Base-by-base conservation (phyloP, 2,113 vertebrate species). In the Oreochromis aureus region DNA sequence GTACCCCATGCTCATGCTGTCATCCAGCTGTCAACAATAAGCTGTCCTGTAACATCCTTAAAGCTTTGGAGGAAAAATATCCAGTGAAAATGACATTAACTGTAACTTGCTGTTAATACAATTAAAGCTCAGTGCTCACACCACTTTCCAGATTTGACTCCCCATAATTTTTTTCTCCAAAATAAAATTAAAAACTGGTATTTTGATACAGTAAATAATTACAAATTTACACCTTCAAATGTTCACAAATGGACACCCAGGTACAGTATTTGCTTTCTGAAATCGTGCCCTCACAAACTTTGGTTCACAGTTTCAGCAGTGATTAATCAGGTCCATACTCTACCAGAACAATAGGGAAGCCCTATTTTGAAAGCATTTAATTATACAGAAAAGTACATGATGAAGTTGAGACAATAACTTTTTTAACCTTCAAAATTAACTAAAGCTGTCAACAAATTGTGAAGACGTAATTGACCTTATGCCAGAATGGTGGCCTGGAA, bases 261-360 rank as follows among this genome's bases (percentile, higher is more conserved):
- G 15, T 48, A 46, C 22, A 76, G 15, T 0, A 9, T 19, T 76
- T 18, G 41, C 2, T 19, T 5, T 76, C 0, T 76, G 44, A 0
- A 76, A 18, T 18, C 39, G 0, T 2, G 5, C 1, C 8, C 6
- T 6, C 24, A 30, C 41, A 30, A 76, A 30, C 69, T 30, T 44
- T 30, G 0, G 5, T 30, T 48, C 15, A 46, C 2, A 18, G 16
- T 76, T 76, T 48, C 15, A 48, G 24, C 44, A 27, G 9, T 76
- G 44, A 30, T 22, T 10, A 5, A 10, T 12, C 9, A 3, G 6
- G 24, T 51, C 30, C 44, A 11, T 30, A 76, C 15, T 48, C 22
- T 30, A 18, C 41, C 1, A 48, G 24, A 76, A 30, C 8, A 11
- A 30, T 30, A 6, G 15, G 9, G 41, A 30, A 11, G 41, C 15